Percentiles rank a stretch among this genome's conserved stretches.
Evolutionary conservation across 2,113 vertebrate genomes (phyloP).

Genomic region (Psammodynastes pulverulentus): DNA sequence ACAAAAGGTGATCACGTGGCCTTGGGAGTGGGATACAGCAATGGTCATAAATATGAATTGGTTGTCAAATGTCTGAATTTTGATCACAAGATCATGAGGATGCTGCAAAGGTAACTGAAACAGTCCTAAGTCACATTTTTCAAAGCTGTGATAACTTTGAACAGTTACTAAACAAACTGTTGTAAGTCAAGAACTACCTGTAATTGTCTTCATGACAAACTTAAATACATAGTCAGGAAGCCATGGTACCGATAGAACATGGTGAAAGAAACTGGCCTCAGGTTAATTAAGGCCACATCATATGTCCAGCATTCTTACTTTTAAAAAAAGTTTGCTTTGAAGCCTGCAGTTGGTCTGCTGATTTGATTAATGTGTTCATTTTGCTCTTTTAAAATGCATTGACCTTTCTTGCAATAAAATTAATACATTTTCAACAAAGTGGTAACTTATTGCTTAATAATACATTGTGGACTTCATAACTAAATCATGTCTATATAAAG

Average conservation of each 20-base stretch:
- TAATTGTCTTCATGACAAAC: neutral
- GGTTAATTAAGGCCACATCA: neutral
- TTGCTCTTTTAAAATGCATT: neutral
- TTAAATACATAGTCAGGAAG: neutral
- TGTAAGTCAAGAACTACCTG: neutral
- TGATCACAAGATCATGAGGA: neutral
- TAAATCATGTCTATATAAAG: neutral
- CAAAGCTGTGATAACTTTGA: neutral
- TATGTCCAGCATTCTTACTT: neutral
- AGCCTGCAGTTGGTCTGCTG: neutral
- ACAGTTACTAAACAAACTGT: neutral
- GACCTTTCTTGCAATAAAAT: neutral
- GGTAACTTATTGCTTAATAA: neutral
- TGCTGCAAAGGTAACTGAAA: neutral
- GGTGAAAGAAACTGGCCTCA: neutral
- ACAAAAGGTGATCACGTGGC: too few relatives aligned
- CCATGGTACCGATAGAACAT: neutral
- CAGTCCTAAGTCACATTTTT: neutral
- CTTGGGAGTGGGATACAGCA: neutral
- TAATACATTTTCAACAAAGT: neutral
- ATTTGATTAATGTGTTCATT: neutral
- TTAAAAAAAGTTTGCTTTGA: neutral
- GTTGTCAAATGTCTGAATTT: neutral
- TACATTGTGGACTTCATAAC: neutral
- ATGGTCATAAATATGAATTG: neutral